Evolutionary conservation across 2,113 vertebrate species (phyloP), one percentile per base, ranked within the genome.

Genomic region (Rhodinocichla rosea): DNA sequence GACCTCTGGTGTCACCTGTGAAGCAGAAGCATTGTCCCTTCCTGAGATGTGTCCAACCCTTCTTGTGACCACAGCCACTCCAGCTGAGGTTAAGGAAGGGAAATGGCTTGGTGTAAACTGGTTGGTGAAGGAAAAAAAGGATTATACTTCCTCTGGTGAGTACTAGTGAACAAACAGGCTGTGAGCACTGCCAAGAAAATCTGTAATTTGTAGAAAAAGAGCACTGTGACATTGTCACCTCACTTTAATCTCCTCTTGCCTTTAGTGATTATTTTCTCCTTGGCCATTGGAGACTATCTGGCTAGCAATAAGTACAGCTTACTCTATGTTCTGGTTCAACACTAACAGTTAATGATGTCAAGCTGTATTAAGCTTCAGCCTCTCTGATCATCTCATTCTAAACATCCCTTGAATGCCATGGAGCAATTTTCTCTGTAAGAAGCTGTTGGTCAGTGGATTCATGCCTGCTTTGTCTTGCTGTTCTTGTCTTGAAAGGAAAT

Each of bases 231-330:
- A 67, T 71, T 92, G 65, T 90, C 88, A 90, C 86, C 60, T 95
- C 69, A 28, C 77, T 97, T 87, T 96, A 88, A 92, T 83, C 91
- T 92, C 76, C n/a, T 59, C 84, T 84, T 88, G 80, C 82, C 81
- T 92, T 83, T 28, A 95, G 81, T 94, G 86, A 92, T 95, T 96
- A 92, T 92, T 95, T 96, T 95, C 65, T 93, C 39, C 78, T 86
- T 78, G 83, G 69, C 81, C 62, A 70, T 28, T 70, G 88, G 92
- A 94, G 92, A 62, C 82, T 92, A 53, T 94, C 85, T 90, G 92
- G 94, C 78, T 50, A 94, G 93, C 92, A 95, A 18, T 95, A 95
- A 97, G 84, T 77, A 92, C 12, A 13, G 81, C 71, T 94, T 96
- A 89, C 87, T 94, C 78, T 9, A 14, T 88, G 59, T 83, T 95